These are phyloP conservation scores for Megaceryle alcyon DNA, from an alignment of 2,797 vertebrate genomes.

Conservation along the genomic window DNA sequence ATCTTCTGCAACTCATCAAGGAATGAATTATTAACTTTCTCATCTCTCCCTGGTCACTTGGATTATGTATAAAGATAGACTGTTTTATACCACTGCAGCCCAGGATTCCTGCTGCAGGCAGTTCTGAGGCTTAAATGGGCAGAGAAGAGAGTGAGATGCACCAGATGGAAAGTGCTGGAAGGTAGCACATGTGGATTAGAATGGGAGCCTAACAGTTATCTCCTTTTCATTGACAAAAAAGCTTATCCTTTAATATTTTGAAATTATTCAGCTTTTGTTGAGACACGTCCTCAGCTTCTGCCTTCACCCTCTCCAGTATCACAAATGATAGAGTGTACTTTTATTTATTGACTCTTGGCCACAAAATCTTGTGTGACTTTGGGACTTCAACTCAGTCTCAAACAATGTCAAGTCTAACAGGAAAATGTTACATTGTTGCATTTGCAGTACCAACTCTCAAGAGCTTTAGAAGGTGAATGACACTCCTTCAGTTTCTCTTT, in stretches of 20 bases:
- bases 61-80: background rate
- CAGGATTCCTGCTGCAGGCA: background rate
- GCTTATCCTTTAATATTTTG: background rate
- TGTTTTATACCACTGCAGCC: background rate
- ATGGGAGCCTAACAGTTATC: background rate
- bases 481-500: background rate
- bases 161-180: background rate
- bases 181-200: background rate
- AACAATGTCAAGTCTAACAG: background rate
- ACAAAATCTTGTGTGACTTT: background rate
- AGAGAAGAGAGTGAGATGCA: background rate
- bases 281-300: background rate
- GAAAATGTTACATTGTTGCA: background rate
- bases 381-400: background rate
- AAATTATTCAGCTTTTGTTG: background rate
- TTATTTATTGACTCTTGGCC: background rate
- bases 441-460: background rate
- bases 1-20: background rate
- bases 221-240: background rate
- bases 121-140: background rate
- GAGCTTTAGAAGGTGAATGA: background rate
- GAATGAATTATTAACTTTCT: background rate
- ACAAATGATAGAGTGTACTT: background rate
- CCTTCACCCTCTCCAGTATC: background rate
- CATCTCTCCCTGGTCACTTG: background rate